Evolutionary conservation across 2,888 invertebrate genomes (phyloP), one percentile per base, ranked within the genome.

Genomic region (Sepiola atlantica): DNA sequence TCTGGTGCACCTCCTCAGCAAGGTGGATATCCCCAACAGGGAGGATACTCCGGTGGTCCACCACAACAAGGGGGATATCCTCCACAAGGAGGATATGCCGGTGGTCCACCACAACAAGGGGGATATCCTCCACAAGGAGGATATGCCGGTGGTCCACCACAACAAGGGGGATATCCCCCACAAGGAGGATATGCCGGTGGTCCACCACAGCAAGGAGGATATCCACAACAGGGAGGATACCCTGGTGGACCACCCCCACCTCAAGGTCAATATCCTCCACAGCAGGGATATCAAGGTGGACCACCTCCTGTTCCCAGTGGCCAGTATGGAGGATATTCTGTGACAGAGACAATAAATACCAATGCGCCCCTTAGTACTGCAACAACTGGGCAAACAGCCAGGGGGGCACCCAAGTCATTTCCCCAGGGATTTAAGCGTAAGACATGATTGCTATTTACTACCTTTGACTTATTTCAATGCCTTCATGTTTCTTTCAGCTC

Each of bases 51-150:
- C 93, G 35, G 94, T 57, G 93, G 94, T 54, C 6, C 93, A 94
- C 55, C 92, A 94, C 61, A 10, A n/a, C 77, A 77, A n/a, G 77
- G 77, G 55, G 94, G 94, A 35, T 94, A 91, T 10, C 95, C 95
- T 54, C 95, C 95, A 28, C 94, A 92, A 32, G 95, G 94, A 12
- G 94, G 92, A 57, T 95, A 95, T 91, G 94, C 90, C 92, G 95
- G 94, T 35, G 95, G 92, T 2, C 94, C 94, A n/a, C 77, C 94
- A 57, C 94, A 57, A 77, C 77, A 18, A 54, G 94, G 77, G 35
- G 93, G 93, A 57, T 94, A 54, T 54, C 94, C 94, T 35, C 95
- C 61, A 16, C 95, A 94, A 92, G 95, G 95, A 4, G 95, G 94
- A 91, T 45, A 77, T 20, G 45, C 57, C 28, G 61, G 35, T 20